phyloP scores from a whole-genome alignment of 1,140 invertebrate species.

The Penaeus chinensis region DNA sequence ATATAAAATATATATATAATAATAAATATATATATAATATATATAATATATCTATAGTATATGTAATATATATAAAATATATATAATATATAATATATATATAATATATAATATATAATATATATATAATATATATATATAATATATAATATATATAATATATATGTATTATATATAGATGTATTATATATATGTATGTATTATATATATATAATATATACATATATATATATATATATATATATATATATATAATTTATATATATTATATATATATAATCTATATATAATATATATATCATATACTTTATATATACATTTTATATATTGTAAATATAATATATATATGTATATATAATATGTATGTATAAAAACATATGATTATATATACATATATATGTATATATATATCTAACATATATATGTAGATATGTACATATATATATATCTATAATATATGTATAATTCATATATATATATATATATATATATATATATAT shows the following conservation, averaged over 20 bases:
- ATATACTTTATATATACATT: not conserved
- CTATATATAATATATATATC: not conserved
- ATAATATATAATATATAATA: too few relatives aligned
- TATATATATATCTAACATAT: not conserved
- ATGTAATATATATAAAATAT: not conserved
- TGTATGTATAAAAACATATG: conserved; percentile 8
- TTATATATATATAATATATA: not conserved
- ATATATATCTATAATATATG: too few relatives aligned
- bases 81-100: too few relatives aligned
- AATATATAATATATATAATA: too few relatives aligned
- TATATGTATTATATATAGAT: too few relatives aligned
- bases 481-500: too few relatives aligned
- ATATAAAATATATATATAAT: conserved; percentile 17
- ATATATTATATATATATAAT: not conserved
- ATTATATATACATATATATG: not conserved
- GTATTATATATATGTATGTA: too few relatives aligned
- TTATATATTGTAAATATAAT: conserved; percentile 25
- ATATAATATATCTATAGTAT: not conserved
- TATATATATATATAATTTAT: conserved; percentile 37
- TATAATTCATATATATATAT: too few relatives aligned
- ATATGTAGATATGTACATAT: not conserved
- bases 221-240: conserved; percentile 30
- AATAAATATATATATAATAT: not conserved
- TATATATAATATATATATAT: too few relatives aligned
- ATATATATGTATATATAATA: conserved; percentile 27